A percentile compares a stretch with the other conserved stretches of the same genome.
Evolutionary conservation across 92 coral and sea anemone genomes (phyloP).

Genomic region (Heliopora coerulea): DNA sequence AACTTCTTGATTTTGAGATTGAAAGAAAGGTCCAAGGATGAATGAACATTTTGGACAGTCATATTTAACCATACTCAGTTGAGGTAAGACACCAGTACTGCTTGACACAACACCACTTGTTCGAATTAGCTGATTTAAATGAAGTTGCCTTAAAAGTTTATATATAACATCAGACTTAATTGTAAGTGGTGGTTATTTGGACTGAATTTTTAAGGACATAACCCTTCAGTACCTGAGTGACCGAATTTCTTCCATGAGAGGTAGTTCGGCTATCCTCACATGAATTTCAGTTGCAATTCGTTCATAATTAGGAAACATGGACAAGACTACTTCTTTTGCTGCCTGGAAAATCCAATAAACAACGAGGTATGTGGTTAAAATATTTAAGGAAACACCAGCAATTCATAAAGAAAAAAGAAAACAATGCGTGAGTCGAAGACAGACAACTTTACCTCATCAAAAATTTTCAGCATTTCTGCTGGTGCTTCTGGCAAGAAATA

Average conservation of each 20-base stretch:
- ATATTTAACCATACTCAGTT: slow-evolving; percentile 93
- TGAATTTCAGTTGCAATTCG: slow-evolving; percentile 89
- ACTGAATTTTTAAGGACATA: not conserved
- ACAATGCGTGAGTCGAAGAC: too few species aligned
- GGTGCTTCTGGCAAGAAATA: slow-evolving; percentile 99
- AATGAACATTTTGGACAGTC: slow-evolving; percentile 94
- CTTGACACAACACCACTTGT: slow-evolving; percentile 97
- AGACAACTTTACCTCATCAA: slow-evolving; percentile 77
- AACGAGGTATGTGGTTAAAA: too few species aligned
- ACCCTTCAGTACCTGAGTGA: slow-evolving; percentile 66
- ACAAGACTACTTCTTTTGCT: slow-evolving; percentile 94
- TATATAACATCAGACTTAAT: too few species aligned
- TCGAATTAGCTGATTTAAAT: slow-evolving; percentile 91
- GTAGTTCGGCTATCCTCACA: slow-evolving; percentile 90
- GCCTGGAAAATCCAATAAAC: slow-evolving; percentile 74
- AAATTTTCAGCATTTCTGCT: slow-evolving; percentile 87
- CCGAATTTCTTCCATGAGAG: slow-evolving; percentile 93
- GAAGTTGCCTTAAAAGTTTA: slow-evolving; percentile 74
- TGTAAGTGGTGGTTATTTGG: not conserved
- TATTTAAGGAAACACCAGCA: too few species aligned
- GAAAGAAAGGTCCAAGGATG: slow-evolving; percentile 92
- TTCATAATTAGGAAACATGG: slow-evolving; percentile 94
- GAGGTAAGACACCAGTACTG: slow-evolving; percentile 96
- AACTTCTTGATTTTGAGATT: slow-evolving; percentile 85
- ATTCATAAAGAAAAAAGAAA: too few species aligned